These are phyloP conservation scores for Perca schrenkii DNA, from an alignment of 2,113 vertebrate species.

Conservation along the genomic window DNA sequence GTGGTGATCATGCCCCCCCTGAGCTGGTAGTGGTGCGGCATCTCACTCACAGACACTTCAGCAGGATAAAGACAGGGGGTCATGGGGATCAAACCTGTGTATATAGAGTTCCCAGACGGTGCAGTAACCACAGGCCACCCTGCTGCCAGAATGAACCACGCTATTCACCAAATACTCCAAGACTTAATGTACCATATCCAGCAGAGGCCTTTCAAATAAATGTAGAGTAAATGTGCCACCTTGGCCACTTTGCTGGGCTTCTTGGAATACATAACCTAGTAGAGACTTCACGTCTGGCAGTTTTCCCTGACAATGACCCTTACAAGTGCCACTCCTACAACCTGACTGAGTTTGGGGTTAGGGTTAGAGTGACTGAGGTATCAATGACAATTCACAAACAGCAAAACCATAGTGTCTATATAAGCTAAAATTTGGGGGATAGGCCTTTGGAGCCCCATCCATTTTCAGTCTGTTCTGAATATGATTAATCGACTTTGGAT, in stretches of 20 bases:
- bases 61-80: not conserved
- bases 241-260: not conserved
- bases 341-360: not conserved
- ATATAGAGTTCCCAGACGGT: not conserved
- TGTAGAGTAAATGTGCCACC: not conserved
- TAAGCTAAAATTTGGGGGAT: not conserved
- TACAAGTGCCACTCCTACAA: not conserved
- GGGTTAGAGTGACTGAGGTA: too few species aligned
- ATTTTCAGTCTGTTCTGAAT: not conserved
- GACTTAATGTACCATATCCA: not conserved
- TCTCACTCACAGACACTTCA: not conserved
- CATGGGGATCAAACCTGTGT: not conserved
- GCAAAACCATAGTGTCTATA: not conserved
- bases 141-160: not conserved
- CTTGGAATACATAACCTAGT: not conserved
- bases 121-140: not conserved
- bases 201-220: not conserved
- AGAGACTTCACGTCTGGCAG: not conserved
- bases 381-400: not conserved
- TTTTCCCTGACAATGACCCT: not conserved
- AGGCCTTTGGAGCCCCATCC: not conserved
- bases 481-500: not conserved
- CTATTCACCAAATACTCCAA: not conserved
- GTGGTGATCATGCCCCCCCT: not conserved
- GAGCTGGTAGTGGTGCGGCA: not conserved